A percentile compares a stretch with the other conserved stretches of the same genome.
Conservation (phyloP, 2,888 invertebrate genomes). For the Thymelicus sylvestris region DNA sequence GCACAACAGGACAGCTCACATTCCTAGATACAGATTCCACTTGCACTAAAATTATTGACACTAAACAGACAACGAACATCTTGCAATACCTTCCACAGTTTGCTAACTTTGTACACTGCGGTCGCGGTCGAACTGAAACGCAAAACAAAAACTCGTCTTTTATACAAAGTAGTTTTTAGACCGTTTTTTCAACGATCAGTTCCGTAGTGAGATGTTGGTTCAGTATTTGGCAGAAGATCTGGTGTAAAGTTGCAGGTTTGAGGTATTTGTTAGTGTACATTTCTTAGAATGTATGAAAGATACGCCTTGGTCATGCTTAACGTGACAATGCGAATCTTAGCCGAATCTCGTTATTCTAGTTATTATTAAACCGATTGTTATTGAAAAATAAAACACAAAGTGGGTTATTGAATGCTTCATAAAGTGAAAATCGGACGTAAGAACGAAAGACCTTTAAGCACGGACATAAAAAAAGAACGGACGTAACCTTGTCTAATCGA, state of each 20-base stretch:
- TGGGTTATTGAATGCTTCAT: too few relatives aligned
- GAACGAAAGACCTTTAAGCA: too few relatives aligned
- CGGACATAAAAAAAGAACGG: too few relatives aligned
- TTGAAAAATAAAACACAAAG: too few relatives aligned
- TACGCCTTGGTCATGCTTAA: too few relatives aligned
- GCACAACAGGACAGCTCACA: slow-evolving; percentile 64
- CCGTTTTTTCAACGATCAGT: slow-evolving; percentile 53
- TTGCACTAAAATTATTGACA: slow-evolving; percentile 54
- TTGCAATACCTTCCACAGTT: slow-evolving; percentile 51
- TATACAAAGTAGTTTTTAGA: slow-evolving; percentile 59
- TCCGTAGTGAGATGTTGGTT: slow-evolving; percentile 44
- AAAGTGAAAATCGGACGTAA: too few relatives aligned
- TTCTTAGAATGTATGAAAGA: too few relatives aligned
- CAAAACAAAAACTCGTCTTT: slow-evolving; percentile 56
- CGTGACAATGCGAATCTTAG: too few relatives aligned
- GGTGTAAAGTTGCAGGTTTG: not conserved
- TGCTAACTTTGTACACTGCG: slow-evolving; percentile 37
- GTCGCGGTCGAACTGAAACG: slow-evolving; percentile 59
- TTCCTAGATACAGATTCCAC: slow-evolving; percentile 62
- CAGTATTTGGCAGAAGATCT: slow-evolving; percentile 13
- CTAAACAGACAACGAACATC: slow-evolving; percentile 58
- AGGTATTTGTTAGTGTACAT: too few relatives aligned
- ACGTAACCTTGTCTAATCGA: too few relatives aligned
- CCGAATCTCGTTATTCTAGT: too few relatives aligned
- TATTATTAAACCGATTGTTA: too few relatives aligned